phyloP scores from a whole-genome alignment of 1,140 invertebrate species.

The Anoplolepis gracilipes region DNA sequence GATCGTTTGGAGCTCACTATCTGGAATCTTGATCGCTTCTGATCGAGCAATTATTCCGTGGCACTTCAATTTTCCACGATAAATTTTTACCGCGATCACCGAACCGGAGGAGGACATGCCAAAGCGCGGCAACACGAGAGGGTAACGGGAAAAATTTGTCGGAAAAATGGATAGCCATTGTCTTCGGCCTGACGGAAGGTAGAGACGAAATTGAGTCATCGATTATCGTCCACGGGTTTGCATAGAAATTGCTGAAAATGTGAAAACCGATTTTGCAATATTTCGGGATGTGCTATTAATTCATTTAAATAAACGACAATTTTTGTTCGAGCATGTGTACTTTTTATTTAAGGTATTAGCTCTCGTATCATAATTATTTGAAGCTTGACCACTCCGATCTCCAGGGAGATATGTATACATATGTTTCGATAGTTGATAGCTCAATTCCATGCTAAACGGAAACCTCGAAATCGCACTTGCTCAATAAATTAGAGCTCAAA shows the following conservation, averaged over 20 bases:
- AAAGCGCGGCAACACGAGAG: slow-evolving; percentile 2
- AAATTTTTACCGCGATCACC: slow-evolving; percentile 50
- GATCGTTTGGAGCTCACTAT: slow-evolving; percentile 59
- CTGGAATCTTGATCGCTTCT: slow-evolving; percentile 64
- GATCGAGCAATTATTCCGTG: slow-evolving; percentile 69
- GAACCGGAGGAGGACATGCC: slow-evolving; percentile 5
- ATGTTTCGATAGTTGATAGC: neutral
- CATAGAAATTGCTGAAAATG: slow-evolving; percentile 51
- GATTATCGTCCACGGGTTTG: slow-evolving; percentile 57
- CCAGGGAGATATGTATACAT: no score
- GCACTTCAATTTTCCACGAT: slow-evolving; percentile 68
- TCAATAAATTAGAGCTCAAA: slow-evolving; percentile 8
- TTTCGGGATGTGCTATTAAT: neutral
- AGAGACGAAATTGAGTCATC: slow-evolving; percentile 53
- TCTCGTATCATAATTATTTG: neutral
- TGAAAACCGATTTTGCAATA: slow-evolving; percentile 42
- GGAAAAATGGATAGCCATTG: slow-evolving; percentile 55
- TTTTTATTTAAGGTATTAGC: neutral
- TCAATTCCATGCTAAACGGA: neutral
- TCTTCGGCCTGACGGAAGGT: slow-evolving; percentile 47
- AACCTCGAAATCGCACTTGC: slow-evolving; percentile 11
- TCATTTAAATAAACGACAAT: slow-evolving; percentile 3
- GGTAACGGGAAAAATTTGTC: slow-evolving; percentile 51
- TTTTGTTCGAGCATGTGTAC: neutral
- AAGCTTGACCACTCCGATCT: neutral